Evolutionary conservation across 2,888 invertebrate species (phyloP), one percentile per base, ranked within the genome.

Genomic region (Slavum lentiscoides): DNA sequence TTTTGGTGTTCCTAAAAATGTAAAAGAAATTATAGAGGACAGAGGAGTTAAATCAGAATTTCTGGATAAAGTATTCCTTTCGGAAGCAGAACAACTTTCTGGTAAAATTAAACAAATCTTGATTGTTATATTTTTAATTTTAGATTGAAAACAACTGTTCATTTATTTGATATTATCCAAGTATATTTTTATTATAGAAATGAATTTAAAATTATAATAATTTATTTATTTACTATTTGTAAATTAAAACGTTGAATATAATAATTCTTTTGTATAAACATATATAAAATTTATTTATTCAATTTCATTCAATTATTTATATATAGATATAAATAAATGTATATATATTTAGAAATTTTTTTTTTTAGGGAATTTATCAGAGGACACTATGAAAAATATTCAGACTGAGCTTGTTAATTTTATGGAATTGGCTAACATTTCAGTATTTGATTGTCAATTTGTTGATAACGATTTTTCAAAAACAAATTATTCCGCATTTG

Each of bases 1-100:
- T 17, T 83, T 83, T 49, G 3, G 0, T 39, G 30, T 83, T 30
- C 73, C 81, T 23, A 49, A 37, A 11, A 76, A 83, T 8, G 59
- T 82, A 11, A 49, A 17, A 3, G 62, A 74, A 8, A 75, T 83
- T 5, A 70, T 81, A 58, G 39, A 62, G 0, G 6, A 58, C 1
- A 43, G 64, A 11, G 30, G 67, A 8, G 37, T 62, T 15, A 43
- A 61, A 15, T 61, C 72, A 2, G 68, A 68, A 21, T 49, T 66
- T 5, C 30, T 82, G 17, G 66, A 82, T 30, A 30, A 74, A 0
- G 15, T 82, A 37, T 19, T 43, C 1, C 66, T 83, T 53, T 64
- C 82, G 8, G 69, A 49, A 59, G 19, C 67, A 2, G 82, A 82
- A 30, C n/a, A 76, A 74, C 69, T 53, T 53, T 75, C 82, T 11